Evolutionary conservation across 1,140 invertebrate genomes (phyloP), one percentile per base, ranked within the genome.

Genomic region (Theocolax elegans): DNA sequence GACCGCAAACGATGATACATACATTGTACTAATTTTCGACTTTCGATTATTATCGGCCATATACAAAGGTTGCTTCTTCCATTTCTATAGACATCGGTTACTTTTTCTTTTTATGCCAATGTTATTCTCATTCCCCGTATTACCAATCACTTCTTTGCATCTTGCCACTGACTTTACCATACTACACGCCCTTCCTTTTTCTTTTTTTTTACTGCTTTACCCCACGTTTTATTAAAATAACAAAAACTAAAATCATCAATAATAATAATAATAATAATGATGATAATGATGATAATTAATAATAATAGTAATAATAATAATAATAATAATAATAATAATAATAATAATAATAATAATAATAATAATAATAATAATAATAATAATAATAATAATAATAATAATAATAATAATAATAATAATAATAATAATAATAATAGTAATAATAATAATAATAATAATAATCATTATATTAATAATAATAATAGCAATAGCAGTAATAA

Each of bases 221-320:
- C 64, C 10, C 70, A 78, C 76, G 75, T 80, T 76, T 78, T 59
- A 77, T 81, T 78, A 80, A 76, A 80, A 81, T 80, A 80, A 82
- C 73, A 80, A 77, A 79, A 80, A 80, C 76, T 63, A 78, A 76
- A 79, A 71, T 71, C 21, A 15, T 44, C 46, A 69, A 69, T 69
- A 63, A 69, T 68, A 68, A 67, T 56, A 58, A 59, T 62, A 49
- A 31, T 51, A 53, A 66, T 68, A 68, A 67, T 56, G 46, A 59
- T 62, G 35, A 31, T 51, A 53, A 66, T 49, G 63, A 69, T 69
- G 54, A 69, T 68, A 68, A 67, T n/a, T 56, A 58, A 59, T 62
- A 49, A 31, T 51, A 53, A 66, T 73, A 44, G 73, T 72, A 65
- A 65, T 71, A 67, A 75, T 73, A 72, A 74, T 74, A 75, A 77